phyloP scores from a whole-genome alignment of 2,797 vertebrate species.

The Lithobates sylvaticus region DNA sequence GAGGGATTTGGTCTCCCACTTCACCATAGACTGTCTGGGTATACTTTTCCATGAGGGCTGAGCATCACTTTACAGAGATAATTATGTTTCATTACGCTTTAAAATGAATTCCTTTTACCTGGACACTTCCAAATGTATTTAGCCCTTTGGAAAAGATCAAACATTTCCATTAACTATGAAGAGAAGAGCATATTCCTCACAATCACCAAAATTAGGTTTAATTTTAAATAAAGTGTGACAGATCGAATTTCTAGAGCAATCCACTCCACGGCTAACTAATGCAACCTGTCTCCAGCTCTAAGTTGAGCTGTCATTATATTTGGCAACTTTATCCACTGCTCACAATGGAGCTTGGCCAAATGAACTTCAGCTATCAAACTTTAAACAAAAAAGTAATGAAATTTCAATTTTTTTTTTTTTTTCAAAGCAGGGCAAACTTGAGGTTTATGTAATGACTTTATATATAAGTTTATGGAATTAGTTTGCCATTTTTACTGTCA shows the following conservation, averaged over 20 bases:
- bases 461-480: background rate
- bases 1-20: too few species aligned
- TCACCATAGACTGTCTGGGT: too few species aligned
- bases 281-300: conserved; percentile 35
- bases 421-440: background rate
- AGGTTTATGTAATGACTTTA: background rate
- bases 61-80: background rate
- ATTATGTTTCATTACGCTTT: background rate
- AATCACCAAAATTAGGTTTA: conserved; percentile 50
- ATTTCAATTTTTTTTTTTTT: background rate
- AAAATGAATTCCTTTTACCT: conserved; percentile 32
- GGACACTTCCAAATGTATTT: conserved; percentile 16
- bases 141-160: conserved; percentile 34
- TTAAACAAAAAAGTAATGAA: background rate
- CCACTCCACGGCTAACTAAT: conserved; percentile 27
- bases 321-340: conserved; percentile 44
- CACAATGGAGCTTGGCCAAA: background rate
- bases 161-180: conserved; percentile 22
- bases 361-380: background rate
- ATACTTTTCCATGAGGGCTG: too few species aligned
- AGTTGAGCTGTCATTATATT: conserved; percentile 46
- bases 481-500: background rate
- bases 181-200: conserved; percentile 20
- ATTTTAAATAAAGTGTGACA: conserved; percentile 50
- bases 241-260: conserved; percentile 40